These are phyloP conservation scores for Meriones unguiculatus DNA, from an alignment of 2,113 vertebrate genomes.

Conservation along the genomic window DNA sequence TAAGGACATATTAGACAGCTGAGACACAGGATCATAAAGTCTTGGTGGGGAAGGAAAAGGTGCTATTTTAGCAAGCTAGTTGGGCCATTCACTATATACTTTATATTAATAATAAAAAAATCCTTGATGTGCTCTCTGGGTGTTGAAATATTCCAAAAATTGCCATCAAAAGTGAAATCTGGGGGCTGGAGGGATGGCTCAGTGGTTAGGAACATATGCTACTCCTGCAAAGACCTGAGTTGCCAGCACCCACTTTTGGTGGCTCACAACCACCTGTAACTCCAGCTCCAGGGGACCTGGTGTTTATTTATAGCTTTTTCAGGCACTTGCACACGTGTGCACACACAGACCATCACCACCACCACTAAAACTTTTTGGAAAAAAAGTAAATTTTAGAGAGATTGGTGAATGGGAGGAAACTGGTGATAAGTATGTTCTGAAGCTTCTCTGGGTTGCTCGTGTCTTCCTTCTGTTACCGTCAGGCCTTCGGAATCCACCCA, in stretches of 20 bases:
- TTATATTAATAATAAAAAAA: neutral
- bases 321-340: neutral
- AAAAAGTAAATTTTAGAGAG: neutral
- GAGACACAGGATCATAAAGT: neutral
- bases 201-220: neutral
- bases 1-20: conserved; percentile 11
- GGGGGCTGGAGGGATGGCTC: neutral
- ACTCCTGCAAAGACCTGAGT: neutral
- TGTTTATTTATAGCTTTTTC: neutral
- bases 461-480: neutral
- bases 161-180: neutral
- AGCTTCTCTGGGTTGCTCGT: neutral
- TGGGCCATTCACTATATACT: neutral
- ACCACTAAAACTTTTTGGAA: neutral
- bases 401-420: neutral
- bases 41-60: conserved; percentile 5
- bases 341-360: neutral
- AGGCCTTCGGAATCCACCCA: fast-evolving
- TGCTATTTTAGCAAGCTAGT: neutral
- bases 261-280: neutral
- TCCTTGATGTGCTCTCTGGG: neutral
- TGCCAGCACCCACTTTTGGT: neutral
- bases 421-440: fast-evolving
- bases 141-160: neutral
- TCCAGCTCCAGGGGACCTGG: neutral